Evolutionary conservation across 2,888 invertebrate genomes (phyloP), one percentile per base, ranked within the genome.

Genomic region (Leptinotarsa haldemani): DNA sequence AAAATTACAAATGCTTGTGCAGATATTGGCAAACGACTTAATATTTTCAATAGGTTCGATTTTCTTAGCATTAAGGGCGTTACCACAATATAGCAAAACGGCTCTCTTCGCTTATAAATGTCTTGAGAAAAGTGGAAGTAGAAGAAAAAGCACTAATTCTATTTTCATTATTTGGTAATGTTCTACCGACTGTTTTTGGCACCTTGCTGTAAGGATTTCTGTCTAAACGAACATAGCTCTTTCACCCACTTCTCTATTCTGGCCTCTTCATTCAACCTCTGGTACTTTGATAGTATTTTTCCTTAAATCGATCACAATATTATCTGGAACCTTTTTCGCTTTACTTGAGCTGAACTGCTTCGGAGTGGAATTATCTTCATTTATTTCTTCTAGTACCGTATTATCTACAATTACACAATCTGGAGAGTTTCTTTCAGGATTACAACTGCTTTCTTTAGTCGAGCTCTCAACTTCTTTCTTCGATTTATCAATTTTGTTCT

Each of bases 161-260:
- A 65, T 70, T 68, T 74, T 69, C 22, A 70, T 58, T 74, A 63
- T 74, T 69, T 73, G 73, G 52, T 40, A 47, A 58, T 63, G 12
- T n/a, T 73, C 72, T 78, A 74, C 18, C 69, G 74, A 56, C 79
- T 78, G 71, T 79, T 84, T 79, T 83, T 85, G 48, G 81, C 70
- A 22, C 86, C 86, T 79, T 86, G 84, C 70, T 87, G 87, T 20
- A 88, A 77, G 25, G 88, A 86, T 79, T 87, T 87, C 75, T 88
- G 88, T 47, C 88, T 77, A 77, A 84, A 88, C 7, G 84, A 81
- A 76, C 85, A 88, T 63, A 88, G 79, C 78, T 88, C 88, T 81
- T 92, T 93, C 47, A 94, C 90, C 94, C 94, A 94, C 88, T 92
- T 93, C 78, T 94, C 94, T 82, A 91, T 90, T 74, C 93, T 89